Conservation (phyloP, 2,797 vertebrate species). For the Dendrocincla tyrannina region DNA sequence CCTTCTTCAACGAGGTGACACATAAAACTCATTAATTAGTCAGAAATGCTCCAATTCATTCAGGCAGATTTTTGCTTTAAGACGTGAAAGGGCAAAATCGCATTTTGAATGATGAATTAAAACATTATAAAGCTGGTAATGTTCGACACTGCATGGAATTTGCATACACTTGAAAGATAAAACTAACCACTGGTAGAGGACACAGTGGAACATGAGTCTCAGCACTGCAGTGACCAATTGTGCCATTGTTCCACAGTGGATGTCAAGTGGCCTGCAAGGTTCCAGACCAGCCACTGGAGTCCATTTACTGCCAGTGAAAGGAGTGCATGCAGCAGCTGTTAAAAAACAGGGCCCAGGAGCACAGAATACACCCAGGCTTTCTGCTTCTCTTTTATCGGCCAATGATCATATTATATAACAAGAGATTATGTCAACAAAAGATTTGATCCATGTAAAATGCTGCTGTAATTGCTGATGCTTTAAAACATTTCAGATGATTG, state of each 20-base stretch:
- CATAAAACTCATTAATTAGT: neutral
- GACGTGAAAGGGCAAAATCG: fast-evolving
- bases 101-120: neutral
- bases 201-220: neutral
- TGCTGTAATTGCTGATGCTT: neutral
- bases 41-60: neutral
- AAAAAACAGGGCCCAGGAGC: neutral
- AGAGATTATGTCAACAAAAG: neutral
- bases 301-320: neutral
- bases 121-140: neutral
- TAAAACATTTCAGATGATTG: neutral
- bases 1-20: neutral
- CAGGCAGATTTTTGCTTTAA: neutral
- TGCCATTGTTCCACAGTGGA: neutral
- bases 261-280: neutral
- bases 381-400: neutral
- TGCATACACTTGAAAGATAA: neutral
- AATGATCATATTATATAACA: neutral
- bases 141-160: neutral
- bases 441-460: neutral
- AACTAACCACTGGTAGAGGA: neutral
- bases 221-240: neutral
- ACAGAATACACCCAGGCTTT: neutral
- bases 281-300: neutral
- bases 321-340: neutral